Base-by-base conservation (phyloP, 2,797 vertebrate species). In the Streptopelia turtur region DNA sequence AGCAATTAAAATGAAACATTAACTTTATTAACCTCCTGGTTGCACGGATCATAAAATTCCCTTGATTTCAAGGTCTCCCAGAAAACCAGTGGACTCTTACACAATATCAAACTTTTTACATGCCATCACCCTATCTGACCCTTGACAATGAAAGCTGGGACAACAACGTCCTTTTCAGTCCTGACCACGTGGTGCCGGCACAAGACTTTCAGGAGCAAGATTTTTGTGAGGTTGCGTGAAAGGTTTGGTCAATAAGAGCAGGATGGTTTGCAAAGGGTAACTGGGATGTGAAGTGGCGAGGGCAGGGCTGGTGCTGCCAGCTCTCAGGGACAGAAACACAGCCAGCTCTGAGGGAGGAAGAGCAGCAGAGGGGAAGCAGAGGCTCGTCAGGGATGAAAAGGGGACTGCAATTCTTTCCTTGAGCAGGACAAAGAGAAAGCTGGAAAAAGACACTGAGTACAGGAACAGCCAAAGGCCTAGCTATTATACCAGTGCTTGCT, bases 381-480 rank as follows among this genome's bases (percentile, higher is more conserved):
- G n/a, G 30, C 28, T 81, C 37, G 22, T 20, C 25, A 7, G 13
- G 28, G 31, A 64, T 24, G 72, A 68, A 80, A 74, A 91, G n/a
- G 7, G 28, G 12, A 87, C 13, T 52, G 22, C 43, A 80, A 41
- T 83, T 91, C 53, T 49, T 90, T 88, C 37, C 30, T 27, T 79
- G 7, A 63, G 52, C 14, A 57, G 39, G 35, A 57, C 82, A 96
- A 84, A 83, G 50, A 21, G 39, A 72, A 30, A 75, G 68, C 50
- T 75, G 41, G 59, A 80, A 93, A 70, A 95, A 89, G 39, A 20
- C 37, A 65, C 12, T 0, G 2, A 57, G 22, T 10, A 72, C 33
- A 83, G 83, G 86, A 95, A 87, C 18, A 89, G 86, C 70, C 70
- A 33, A 45, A 84, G 80, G 77, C 53, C 33, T 83, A 55, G 41